These are phyloP conservation scores for Centrocercus urophasianus DNA, from an alignment of 2,113 vertebrate species.

Conservation along the genomic window DNA sequence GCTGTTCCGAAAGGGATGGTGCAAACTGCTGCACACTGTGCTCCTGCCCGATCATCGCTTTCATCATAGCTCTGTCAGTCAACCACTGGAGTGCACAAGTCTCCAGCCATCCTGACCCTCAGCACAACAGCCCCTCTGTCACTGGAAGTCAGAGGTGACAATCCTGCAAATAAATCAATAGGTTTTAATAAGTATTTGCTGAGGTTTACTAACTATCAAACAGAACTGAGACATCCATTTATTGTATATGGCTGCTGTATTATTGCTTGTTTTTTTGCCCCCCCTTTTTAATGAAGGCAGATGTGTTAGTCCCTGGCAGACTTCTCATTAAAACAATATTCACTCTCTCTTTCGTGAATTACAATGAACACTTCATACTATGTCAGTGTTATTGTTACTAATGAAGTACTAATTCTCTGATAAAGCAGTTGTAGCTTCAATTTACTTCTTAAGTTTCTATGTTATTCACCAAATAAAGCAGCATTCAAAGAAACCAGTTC, in stretches of 20 bases:
- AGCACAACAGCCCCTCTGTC: background rate
- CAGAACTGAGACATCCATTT: background rate
- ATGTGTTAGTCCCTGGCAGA: background rate
- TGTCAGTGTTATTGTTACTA: background rate
- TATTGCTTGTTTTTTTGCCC: background rate
- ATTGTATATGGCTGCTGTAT: background rate
- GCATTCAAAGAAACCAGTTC: slow-evolving; percentile 16
- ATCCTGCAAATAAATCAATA: slow-evolving; percentile 1
- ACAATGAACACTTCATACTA: background rate
- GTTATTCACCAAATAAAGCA: background rate
- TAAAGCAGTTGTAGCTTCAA: background rate
- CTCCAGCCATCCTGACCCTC: background rate
- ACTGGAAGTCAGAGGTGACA: slow-evolving; percentile 4
- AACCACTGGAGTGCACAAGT: background rate
- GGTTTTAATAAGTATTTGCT: slow-evolving; percentile 32
- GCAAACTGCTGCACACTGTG: background rate
- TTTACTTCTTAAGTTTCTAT: background rate
- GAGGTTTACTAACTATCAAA: slow-evolving; percentile 30
- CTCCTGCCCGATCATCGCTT: background rate
- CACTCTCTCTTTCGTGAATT: background rate
- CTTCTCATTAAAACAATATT: background rate
- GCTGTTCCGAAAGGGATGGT: background rate
- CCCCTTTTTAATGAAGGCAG: background rate
- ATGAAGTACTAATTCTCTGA: slow-evolving; percentile 12
- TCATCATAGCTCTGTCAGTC: background rate